phyloP scores from a whole-genome alignment of 2,797 vertebrate genomes.

The Arrhamphus sclerolepis region DNA sequence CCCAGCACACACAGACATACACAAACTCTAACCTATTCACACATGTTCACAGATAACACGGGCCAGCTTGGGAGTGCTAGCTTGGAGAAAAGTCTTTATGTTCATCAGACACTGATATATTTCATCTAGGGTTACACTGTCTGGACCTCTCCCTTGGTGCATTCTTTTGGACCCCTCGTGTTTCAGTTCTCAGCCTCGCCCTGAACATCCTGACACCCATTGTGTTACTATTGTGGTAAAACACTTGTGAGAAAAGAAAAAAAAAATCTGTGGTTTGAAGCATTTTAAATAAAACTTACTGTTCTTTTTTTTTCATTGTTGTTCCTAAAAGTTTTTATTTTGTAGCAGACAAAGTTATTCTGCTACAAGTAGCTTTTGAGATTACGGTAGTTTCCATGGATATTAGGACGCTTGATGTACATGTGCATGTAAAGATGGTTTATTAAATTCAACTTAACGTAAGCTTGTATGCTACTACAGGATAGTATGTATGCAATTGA shows the following conservation, averaged over 20 bases:
- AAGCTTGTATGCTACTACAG: no score
- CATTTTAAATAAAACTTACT: neutral
- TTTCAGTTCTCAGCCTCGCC: conserved; percentile 10
- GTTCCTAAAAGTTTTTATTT: neutral
- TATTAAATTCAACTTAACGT: no score
- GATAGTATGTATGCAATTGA: neutral
- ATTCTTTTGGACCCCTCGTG: conserved; percentile 21
- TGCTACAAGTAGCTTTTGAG: neutral
- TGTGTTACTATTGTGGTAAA: conserved; percentile 15
- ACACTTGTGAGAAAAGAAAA: conserved; percentile 26
- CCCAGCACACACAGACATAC: conserved; percentile 60
- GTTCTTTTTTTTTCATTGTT: neutral
- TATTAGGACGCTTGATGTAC: no score
- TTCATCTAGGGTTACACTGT: conserved; percentile 50
- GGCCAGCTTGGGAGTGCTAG: conserved; percentile 92
- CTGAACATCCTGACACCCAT: conserved; percentile 23
- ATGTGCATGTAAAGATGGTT: no score
- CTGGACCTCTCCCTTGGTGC: conserved; percentile 40
- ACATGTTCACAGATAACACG: conserved; percentile 76
- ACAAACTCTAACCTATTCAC: conserved; percentile 58
- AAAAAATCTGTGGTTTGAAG: conserved; percentile 3
- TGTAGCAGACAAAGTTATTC: neutral
- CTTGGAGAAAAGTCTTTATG: conserved; percentile 67
- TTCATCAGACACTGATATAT: conserved; percentile 60
- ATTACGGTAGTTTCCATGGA: no score